Evolutionary conservation across 2,888 invertebrate genomes (phyloP).

Genomic region (Syrista parreyssii): DNA sequence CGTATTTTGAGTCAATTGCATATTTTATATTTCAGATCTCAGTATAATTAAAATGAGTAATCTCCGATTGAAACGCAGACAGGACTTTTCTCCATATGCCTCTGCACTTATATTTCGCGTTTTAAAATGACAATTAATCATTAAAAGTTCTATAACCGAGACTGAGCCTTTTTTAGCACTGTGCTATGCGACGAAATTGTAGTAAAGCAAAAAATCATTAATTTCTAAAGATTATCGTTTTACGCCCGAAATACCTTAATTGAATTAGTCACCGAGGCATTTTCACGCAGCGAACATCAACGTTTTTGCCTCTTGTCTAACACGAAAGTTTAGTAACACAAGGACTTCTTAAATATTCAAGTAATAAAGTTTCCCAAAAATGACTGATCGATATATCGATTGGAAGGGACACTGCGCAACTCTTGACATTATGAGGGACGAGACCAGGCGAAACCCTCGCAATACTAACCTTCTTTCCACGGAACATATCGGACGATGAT

Average conservation of each 20-base stretch:
- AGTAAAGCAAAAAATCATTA: too few relatives aligned
- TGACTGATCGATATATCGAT: neutral
- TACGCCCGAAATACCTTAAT: neutral
- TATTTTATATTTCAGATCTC: too few relatives aligned
- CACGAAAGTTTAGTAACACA: neutral
- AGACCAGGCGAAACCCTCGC: neutral
- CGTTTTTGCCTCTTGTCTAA: neutral
- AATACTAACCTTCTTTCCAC: neutral
- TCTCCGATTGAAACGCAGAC: too few relatives aligned
- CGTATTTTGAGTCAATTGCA: too few relatives aligned
- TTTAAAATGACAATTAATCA: too few relatives aligned
- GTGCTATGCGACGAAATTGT: too few relatives aligned
- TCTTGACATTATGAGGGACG: neutral
- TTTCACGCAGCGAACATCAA: neutral
- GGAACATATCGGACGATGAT: conserved; percentile 24
- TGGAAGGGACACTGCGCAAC: neutral
- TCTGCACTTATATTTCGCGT: too few relatives aligned
- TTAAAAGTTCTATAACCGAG: too few relatives aligned
- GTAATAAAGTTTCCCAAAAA: neutral
- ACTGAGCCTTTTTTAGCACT: too few relatives aligned
- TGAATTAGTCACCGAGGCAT: neutral
- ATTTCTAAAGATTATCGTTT: too few relatives aligned
- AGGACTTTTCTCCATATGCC: too few relatives aligned
- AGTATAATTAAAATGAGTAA: too few relatives aligned
- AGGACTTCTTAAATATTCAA: neutral